Base-by-base conservation (phyloP, 2,797 vertebrate species). In the Salmo trutta region DNA sequence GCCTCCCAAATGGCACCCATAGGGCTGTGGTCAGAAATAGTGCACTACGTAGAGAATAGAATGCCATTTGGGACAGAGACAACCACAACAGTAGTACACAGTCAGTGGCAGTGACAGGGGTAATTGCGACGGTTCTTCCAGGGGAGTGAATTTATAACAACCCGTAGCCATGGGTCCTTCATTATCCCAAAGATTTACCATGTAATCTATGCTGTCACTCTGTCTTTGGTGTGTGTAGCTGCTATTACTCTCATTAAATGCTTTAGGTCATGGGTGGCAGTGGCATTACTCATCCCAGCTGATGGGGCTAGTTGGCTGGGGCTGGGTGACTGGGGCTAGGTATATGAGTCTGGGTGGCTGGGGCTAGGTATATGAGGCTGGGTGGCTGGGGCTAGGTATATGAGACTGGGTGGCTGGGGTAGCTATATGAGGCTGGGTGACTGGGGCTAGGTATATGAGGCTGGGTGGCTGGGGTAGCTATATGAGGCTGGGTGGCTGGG, bases 111-210 rank as follows among this genome's bases (percentile, higher is more conserved):
- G 71, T 91, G 91, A 94, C 86, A 92, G 83, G 90, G 88, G 82
- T 92, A 94, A 94, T 92, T 93, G 86, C n/a, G n/a, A 19, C 81
- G 78, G 71, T 88, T 94, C 89, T 93, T 93, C 89, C 79, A 92
- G 86, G 56, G 56, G 75, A 71, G 80, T 85, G 84, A 89, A 93
- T 95, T 95, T 93, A 94, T 94, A 93, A 89, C 88, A 88, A 88
- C 81, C 79, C 76, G 19, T 83, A 88, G 81, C 78, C 88, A 83
- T n/a, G 88, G 74, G 88, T 95, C 92, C 91, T 95, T 95, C 91
- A 93, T 95, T 95, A 94, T 93, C 33, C 54, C 85, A 88, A 90
- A 95, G 93, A 95, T 94, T 95, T 94, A 93, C 89, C 87, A 83
- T 69, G 83, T 93, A 94, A 94, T 95, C 90, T 94, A 88, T 92